These are phyloP conservation scores for Tigriopus californicus DNA, from an alignment of 2,888 invertebrate genomes.

Conservation along the genomic window DNA sequence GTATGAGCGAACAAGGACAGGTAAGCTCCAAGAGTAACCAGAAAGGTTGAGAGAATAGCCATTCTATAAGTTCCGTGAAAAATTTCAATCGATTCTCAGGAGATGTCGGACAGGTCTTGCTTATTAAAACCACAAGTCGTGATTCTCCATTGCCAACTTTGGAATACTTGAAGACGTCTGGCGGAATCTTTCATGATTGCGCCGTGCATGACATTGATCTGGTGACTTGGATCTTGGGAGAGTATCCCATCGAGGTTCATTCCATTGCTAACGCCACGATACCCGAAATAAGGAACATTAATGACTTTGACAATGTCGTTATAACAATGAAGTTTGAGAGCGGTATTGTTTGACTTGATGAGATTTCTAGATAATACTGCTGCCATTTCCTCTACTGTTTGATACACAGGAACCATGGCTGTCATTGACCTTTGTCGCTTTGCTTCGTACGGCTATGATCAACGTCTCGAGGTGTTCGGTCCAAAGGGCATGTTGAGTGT, in stretches of 20 bases:
- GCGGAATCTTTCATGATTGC: conserved; percentile 48
- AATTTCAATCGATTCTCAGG: conserved; percentile 27
- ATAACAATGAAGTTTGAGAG: conserved; percentile 31
- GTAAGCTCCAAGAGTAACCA: no score
- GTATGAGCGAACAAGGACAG: conserved; percentile 31
- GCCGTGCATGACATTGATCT: conserved; percentile 48
- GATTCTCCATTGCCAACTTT: conserved; percentile 44
- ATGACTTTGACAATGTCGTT: conserved; percentile 43
- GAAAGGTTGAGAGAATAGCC: no score
- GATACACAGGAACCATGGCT: conserved; percentile 37
- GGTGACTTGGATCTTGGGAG: conserved; percentile 42
- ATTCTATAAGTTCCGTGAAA: no score
- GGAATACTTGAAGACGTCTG: conserved; percentile 38
- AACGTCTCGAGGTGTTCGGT: conserved; percentile 37
- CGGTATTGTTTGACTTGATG: background rate
- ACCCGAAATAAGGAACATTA: conserved; percentile 38
- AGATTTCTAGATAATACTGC: background rate
- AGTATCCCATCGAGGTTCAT: conserved; percentile 39
- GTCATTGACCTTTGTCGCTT: conserved; percentile 43
- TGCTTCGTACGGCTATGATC: conserved; percentile 45
- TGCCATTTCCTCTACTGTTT: background rate
- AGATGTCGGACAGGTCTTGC: conserved; percentile 41
- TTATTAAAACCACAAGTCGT: conserved; percentile 41
- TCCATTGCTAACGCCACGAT: conserved; percentile 36
- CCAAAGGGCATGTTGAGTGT: conserved; percentile 17